Conservation (phyloP, 2,113 vertebrate genomes). For the Lipotes vexillifer region DNA sequence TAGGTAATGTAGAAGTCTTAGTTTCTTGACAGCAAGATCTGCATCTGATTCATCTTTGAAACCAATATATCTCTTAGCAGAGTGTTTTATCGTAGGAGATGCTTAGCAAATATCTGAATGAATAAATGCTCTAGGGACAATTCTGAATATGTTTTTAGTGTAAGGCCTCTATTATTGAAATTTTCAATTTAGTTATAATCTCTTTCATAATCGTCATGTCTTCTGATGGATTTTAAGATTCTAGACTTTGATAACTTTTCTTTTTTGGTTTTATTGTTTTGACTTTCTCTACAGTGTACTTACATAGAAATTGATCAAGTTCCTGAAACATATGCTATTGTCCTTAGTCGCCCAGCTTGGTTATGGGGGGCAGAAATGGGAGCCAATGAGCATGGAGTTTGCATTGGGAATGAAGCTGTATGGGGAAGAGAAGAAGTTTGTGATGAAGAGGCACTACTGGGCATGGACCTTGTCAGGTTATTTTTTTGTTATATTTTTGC, state of each 20-base stretch:
- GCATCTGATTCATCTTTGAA: background rate
- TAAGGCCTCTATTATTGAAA: constrained; percentile 29
- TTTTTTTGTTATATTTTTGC: background rate
- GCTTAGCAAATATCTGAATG: background rate
- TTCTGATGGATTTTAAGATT: constrained; percentile 22
- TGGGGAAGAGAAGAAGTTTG: constrained; percentile 91
- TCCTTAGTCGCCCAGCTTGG: constrained; percentile 96
- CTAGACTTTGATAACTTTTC: background rate
- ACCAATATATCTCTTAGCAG: background rate
- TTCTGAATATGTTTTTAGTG: constrained; percentile 15
- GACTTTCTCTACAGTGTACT: constrained; percentile 87
- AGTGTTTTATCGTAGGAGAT: background rate
- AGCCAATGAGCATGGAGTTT: constrained; percentile 94
- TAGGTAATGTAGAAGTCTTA: background rate
- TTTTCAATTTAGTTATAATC: background rate
- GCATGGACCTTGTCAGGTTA: constrained; percentile 97
- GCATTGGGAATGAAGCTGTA: constrained; percentile 96
- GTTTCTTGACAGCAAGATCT: constrained; percentile 31
- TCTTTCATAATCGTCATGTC: background rate
- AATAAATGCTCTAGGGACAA: background rate
- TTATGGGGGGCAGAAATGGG: constrained; percentile 99
- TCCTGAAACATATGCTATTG: constrained; percentile 85
- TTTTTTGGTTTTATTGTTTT: constrained; percentile 10
- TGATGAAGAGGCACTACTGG: constrained; percentile 89
- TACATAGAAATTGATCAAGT: constrained; percentile 91